A percentile compares a stretch with the other conserved stretches of the same genome.
These are phyloP conservation scores for Mamestra configurata DNA, from an alignment of 1,140 invertebrate genomes.

Conservation along the genomic window DNA sequence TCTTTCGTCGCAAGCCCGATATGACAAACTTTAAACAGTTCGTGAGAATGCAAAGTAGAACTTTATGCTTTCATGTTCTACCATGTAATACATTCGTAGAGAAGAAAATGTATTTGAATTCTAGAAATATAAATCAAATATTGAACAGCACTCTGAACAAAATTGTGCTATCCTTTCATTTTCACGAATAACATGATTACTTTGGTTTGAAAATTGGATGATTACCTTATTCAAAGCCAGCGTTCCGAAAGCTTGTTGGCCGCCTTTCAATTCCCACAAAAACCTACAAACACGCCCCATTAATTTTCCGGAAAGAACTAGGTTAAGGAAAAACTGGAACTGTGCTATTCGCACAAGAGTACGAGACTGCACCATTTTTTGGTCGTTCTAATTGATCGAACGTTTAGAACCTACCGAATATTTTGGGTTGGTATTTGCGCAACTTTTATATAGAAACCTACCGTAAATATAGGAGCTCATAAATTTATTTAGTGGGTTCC, in stretches of 20 bases:
- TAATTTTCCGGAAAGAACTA: conserved; percentile 34
- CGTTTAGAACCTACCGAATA: not conserved
- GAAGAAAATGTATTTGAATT: conserved; percentile 16
- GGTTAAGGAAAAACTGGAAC: conserved; percentile 44
- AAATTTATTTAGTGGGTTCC: no score
- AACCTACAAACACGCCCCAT: conserved; percentile 39
- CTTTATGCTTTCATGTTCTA: conserved; percentile 31
- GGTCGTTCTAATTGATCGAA: conserved; percentile 8
- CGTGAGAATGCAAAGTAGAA: conserved; percentile 46
- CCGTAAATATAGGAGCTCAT: no score
- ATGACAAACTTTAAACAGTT: conserved; percentile 52
- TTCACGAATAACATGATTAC: conserved; percentile 24
- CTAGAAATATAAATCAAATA: conserved; percentile 33
- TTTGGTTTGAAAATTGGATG: conserved; percentile 43
- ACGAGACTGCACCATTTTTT: conserved; percentile 21
- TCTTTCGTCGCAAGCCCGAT: conserved; percentile 24
- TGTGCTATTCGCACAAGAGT: conserved; percentile 21
- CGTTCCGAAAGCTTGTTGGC: conserved; percentile 37
- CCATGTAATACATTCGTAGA: not conserved
- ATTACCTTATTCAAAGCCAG: conserved; percentile 34
- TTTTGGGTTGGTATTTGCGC: not conserved
- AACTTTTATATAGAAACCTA: not conserved
- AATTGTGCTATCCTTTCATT: conserved; percentile 29
- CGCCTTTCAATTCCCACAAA: conserved; percentile 39
- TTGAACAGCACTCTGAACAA: not conserved